Percentiles rank a stretch among this genome's conserved stretches.
Conservation (phyloP, 2,113 vertebrate genomes). For the Takifugu bimaculatus region DNA sequence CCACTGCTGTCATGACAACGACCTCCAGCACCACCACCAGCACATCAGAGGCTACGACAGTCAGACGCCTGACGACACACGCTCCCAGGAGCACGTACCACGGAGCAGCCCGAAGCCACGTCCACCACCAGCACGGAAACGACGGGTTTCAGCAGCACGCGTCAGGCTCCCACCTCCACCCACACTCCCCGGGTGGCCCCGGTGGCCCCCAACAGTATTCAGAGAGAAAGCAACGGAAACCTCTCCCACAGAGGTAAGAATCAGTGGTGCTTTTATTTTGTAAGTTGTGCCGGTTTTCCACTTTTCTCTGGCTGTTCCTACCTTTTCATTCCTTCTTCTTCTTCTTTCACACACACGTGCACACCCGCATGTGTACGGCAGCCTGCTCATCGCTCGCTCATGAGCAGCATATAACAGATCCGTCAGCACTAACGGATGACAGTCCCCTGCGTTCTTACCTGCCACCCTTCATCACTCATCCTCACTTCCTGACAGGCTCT, state of each 20-base stretch:
- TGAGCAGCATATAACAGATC: slow-evolving; percentile 47
- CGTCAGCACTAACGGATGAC: slow-evolving; percentile 56
- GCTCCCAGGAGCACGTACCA: slow-evolving; percentile 40
- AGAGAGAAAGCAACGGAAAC: slow-evolving; percentile 82
- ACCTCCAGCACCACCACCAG: slow-evolving; percentile 8
- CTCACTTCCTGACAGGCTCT: slow-evolving; percentile 46
- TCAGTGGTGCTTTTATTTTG: neutral
- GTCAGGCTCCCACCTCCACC: slow-evolving; percentile 51
- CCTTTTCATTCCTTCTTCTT: slow-evolving; percentile 6
- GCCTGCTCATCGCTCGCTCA: slow-evolving; percentile 34
- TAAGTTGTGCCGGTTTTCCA: slow-evolving; percentile 12
- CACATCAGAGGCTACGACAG: slow-evolving; percentile 15
- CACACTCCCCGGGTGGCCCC: slow-evolving; percentile 46
- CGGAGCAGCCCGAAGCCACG: slow-evolving; percentile 18
- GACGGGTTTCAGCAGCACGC: slow-evolving; percentile 45
- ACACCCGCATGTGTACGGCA: neutral
- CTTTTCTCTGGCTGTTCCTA: slow-evolving; percentile 12
- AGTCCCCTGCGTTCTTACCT: slow-evolving; percentile 23
- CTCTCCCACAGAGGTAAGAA: slow-evolving; percentile 90
- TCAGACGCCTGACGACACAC: slow-evolving; percentile 1
- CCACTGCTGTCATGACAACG: neutral
- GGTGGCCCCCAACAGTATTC: slow-evolving; percentile 65
- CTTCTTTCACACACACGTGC: neutral
- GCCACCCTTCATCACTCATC: slow-evolving; percentile 45
- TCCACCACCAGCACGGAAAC: slow-evolving; percentile 34